Percentiles rank a stretch among this genome's conserved stretches.
Evolutionary conservation across 2,888 invertebrate genomes (phyloP).

Genomic region (Mimas tiliae): DNA sequence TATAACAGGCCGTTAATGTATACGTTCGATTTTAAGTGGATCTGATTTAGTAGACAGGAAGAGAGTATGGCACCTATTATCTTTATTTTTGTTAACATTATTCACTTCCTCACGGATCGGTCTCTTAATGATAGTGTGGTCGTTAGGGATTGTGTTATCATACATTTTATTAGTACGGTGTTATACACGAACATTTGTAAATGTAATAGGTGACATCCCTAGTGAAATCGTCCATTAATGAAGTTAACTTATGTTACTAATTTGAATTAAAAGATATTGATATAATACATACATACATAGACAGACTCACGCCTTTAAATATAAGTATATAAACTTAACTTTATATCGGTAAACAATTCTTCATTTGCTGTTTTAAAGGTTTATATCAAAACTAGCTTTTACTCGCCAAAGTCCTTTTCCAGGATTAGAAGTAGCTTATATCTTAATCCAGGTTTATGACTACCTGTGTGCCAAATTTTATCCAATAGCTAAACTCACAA

Average conservation of each 20-base stretch:
- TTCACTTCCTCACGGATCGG: neutral
- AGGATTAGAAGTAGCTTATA: no score
- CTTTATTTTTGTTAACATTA: constrained; percentile 1
- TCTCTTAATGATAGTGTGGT: neutral
- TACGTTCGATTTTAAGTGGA: constrained; percentile 22
- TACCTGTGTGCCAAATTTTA: no score
- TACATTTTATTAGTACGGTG: neutral
- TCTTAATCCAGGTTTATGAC: no score
- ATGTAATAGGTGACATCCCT: neutral
- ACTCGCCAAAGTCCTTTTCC: no score
- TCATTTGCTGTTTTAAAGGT: no score
- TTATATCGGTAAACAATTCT: no score
- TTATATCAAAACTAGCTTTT: no score
- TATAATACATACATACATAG: no score
- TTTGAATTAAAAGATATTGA: no score
- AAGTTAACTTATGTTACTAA: neutral
- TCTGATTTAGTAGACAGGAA: constrained; percentile 21
- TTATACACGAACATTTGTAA: constrained; percentile 1
- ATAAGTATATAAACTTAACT: no score
- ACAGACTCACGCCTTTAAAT: no score
- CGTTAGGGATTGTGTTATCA: constrained; percentile 13
- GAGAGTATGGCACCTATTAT: constrained; percentile 8
- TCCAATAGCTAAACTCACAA: no score
- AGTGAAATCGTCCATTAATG: neutral
- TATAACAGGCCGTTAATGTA: constrained; percentile 21